phyloP scores from a whole-genome alignment of 2,888 invertebrate species.

The Eupeodes latifasciatus region DNA sequence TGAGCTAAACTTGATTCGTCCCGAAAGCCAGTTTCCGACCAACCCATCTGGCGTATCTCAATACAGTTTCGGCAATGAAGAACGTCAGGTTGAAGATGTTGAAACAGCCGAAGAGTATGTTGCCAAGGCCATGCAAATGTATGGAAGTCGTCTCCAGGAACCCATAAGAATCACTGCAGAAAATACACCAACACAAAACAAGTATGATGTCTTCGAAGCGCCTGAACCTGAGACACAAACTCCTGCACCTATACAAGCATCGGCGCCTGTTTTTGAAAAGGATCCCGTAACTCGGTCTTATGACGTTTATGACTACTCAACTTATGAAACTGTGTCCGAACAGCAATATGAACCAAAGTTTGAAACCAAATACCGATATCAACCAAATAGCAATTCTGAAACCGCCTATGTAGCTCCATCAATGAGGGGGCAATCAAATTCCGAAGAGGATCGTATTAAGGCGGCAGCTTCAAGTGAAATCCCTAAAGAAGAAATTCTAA shows the following conservation, averaged over 20 bases:
- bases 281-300: conserved; percentile 80
- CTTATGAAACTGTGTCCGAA: conserved; percentile 64
- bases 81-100: conserved; percentile 79
- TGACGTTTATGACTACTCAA: conserved; percentile 78
- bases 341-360: conserved; percentile 67
- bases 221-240: conserved; percentile 68
- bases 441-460: conserved; percentile 77
- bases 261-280: conserved; percentile 80
- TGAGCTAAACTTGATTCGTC: conserved; percentile 82
- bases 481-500: conserved; percentile 83
- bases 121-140: conserved; percentile 82
- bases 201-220: conserved; percentile 68
- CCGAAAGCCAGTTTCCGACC: conserved; percentile 77
- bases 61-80: conserved; percentile 75
- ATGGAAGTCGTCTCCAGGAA: conserved; percentile 79
- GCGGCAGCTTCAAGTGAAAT: conserved; percentile 82
- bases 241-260: conserved; percentile 32
- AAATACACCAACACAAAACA: conserved; percentile 54
- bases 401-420: conserved; percentile 64
- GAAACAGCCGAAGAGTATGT: conserved; percentile 83
- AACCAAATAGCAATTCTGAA: conserved; percentile 72
- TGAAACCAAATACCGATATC: conserved; percentile 78
- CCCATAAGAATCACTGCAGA: conserved; percentile 78
- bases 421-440: not conserved
- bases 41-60: conserved; percentile 66